phyloP scores from a whole-genome alignment of 2,797 vertebrate species.

The Syngnathus acus region DNA sequence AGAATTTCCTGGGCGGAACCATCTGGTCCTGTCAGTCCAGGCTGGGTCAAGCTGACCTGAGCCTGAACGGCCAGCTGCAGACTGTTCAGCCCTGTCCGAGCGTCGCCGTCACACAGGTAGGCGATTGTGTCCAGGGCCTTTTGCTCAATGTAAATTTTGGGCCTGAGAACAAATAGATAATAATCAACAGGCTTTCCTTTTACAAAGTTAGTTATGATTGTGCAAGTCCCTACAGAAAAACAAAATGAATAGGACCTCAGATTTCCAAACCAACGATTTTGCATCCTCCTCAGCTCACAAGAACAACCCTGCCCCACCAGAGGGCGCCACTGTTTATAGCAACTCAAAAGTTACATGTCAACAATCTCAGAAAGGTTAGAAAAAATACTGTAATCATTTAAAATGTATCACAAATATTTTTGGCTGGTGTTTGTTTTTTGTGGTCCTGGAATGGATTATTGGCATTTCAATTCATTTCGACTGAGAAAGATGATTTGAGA shows the following conservation, averaged over 20 bases:
- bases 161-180: constrained; percentile 50
- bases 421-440: too few relatives aligned
- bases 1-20: constrained; percentile 53
- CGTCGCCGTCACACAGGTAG: constrained; percentile 89
- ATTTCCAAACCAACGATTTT: neutral
- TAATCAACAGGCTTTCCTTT: neutral
- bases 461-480: neutral
- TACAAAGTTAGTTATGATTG: neutral
- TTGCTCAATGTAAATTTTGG: constrained; percentile 76
- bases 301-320: neutral
- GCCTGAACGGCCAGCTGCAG: constrained; percentile 92
- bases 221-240: too few relatives aligned
- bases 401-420: too few relatives aligned
- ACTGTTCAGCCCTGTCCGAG: constrained; percentile 83
- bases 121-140: constrained; percentile 87
- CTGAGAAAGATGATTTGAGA: neutral
- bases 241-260: neutral
- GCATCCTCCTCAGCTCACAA: constrained; percentile 1
- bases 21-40: neutral
- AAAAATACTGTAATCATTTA: too few relatives aligned
- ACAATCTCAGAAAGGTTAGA: too few relatives aligned
- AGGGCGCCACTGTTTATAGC: constrained; percentile 7
- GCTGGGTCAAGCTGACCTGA: constrained; percentile 55
- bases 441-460: neutral
- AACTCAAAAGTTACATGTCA: neutral